Evolutionary conservation across 2,113 vertebrate genomes (phyloP).

Genomic region (Nyctibius bracteatus): DNA sequence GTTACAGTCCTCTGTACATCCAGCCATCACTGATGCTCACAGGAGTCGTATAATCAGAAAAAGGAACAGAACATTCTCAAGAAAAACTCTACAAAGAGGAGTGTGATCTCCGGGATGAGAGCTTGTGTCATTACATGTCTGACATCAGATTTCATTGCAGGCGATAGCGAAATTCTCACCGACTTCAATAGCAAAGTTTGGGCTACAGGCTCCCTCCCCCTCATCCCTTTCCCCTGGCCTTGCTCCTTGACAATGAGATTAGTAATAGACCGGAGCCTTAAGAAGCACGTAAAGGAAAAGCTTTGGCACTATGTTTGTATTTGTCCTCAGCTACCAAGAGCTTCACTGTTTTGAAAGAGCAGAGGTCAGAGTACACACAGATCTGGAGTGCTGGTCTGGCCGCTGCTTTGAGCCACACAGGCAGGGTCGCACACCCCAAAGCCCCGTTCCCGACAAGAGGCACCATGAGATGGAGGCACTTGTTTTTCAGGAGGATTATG

Average conservation of each 20-base stretch:
- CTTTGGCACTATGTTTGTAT: background rate
- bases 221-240: background rate
- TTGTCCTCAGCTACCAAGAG: background rate
- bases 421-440: background rate
- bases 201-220: background rate
- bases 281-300: background rate
- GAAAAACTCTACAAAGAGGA: background rate
- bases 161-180: background rate
- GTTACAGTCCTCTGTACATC: background rate
- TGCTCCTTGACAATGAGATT: background rate
- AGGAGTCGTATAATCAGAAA: background rate
- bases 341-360: background rate
- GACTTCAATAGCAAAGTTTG: background rate
- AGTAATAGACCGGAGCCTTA: background rate
- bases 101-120: background rate
- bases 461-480: background rate
- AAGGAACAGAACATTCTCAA: slow-evolving; percentile 32
- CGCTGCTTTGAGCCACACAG: background rate
- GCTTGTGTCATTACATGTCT: background rate
- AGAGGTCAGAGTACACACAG: background rate
- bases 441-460: fast-evolving
- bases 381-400: background rate
- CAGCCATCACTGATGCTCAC: background rate
- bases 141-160: background rate
- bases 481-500: background rate